These are phyloP conservation scores for Drosophila longiperda DNA, from an alignment of 2,888 invertebrate genomes.

Conservation along the genomic window DNA sequence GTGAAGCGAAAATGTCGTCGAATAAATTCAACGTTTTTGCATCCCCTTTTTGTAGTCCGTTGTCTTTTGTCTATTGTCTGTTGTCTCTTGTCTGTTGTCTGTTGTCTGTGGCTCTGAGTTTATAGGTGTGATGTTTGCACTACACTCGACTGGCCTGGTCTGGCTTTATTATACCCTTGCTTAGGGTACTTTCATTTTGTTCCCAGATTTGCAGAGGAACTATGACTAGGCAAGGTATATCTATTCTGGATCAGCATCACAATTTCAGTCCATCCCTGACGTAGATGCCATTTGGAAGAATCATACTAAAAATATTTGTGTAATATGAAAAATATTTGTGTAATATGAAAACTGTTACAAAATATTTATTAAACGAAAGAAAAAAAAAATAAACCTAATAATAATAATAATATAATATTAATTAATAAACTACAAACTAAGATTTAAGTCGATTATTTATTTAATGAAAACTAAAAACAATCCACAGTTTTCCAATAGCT, in stretches of 20 bases:
- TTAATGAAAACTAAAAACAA: background rate
- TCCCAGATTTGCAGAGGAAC: background rate
- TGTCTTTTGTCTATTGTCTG: background rate
- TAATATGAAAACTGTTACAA: background rate
- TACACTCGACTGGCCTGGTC: slow-evolving; percentile 69
- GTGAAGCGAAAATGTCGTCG: background rate
- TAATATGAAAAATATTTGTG: background rate
- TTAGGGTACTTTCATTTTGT: slow-evolving; percentile 27
- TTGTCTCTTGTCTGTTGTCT: slow-evolving; percentile 2
- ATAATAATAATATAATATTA: too few relatives aligned
- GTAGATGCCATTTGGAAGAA: background rate
- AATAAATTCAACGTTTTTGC: background rate
- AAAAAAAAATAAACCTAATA: background rate
- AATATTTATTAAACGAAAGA: background rate
- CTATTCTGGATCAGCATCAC: background rate
- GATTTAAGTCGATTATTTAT: background rate
- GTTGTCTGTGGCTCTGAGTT: slow-evolving; percentile 14
- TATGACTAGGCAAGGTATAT: background rate
- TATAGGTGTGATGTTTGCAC: slow-evolving; percentile 81
- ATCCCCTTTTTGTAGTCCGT: background rate
- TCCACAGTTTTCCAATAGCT: background rate
- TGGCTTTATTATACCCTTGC: slow-evolving; percentile 38
- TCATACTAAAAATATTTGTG: background rate
- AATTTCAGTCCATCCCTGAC: background rate
- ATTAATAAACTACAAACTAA: background rate